A percentile compares a stretch with the other conserved stretches of the same genome.
Conservation (phyloP, 2,888 invertebrate genomes). For the Xestoiulus laeticollis region DNA sequence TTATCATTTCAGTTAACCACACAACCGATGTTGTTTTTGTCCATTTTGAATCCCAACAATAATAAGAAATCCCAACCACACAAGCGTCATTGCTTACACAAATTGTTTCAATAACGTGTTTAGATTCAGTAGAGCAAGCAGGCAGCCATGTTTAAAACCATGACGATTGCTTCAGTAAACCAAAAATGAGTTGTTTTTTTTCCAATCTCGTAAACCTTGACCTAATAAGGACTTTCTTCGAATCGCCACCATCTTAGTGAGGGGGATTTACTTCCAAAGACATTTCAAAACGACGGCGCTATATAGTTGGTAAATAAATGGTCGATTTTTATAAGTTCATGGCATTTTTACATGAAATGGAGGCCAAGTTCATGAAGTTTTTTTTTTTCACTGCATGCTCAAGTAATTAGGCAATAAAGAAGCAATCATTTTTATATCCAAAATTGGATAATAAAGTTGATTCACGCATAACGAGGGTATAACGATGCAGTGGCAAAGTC, state of each 20-base stretch:
- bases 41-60: too few species aligned
- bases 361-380: not conserved
- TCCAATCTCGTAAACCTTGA: too few species aligned
- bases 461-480: not conserved
- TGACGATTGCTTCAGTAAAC: too few species aligned
- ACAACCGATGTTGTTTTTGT: too few species aligned
- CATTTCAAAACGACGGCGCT: not conserved
- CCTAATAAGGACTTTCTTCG: not conserved
- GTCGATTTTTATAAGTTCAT: not conserved
- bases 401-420: conserved; percentile 20
- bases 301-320: not conserved
- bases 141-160: too few species aligned
- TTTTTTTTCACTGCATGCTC: not conserved
- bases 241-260: not conserved
- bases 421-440: not conserved
- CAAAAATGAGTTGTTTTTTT: too few species aligned
- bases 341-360: not conserved
- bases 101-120: too few species aligned
- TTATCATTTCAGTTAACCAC: too few species aligned
- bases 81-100: too few species aligned
- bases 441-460: conserved; percentile 24
- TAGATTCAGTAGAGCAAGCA: too few species aligned
- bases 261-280: not conserved
- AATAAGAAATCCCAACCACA: too few species aligned
- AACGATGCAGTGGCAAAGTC: not conserved